These are phyloP conservation scores for Microctonus brassicae DNA, from an alignment of 2,888 invertebrate species.

Conservation along the genomic window DNA sequence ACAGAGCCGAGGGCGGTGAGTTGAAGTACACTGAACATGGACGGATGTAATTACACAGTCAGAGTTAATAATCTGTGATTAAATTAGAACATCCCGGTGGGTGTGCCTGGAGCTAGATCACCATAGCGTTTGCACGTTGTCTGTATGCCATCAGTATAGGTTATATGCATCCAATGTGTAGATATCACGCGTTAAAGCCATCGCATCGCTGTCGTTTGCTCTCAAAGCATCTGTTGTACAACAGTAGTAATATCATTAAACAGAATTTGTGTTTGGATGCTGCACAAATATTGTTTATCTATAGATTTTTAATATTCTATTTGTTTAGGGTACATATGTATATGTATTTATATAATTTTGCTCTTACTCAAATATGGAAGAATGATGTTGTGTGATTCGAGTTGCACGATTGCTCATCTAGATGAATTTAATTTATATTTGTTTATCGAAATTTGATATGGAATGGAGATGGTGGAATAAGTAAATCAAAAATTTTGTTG, in stretches of 20 bases:
- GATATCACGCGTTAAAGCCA: background rate
- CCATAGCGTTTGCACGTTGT: slow-evolving; percentile 19
- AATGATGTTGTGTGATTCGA: too few species aligned
- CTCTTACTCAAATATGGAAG: too few species aligned
- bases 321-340: too few species aligned
- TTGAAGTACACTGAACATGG: slow-evolving; percentile 40
- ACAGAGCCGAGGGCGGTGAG: slow-evolving; percentile 40
- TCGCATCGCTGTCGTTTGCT: slow-evolving; percentile 15
- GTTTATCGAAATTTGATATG: too few species aligned
- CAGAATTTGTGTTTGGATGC: background rate
- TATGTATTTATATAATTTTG: too few species aligned
- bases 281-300: background rate
- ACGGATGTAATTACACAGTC: slow-evolving; percentile 51
- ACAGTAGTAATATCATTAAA: background rate
- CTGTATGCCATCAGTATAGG: background rate
- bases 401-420: too few species aligned
- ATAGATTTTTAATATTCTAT: too few species aligned
- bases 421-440: too few species aligned
- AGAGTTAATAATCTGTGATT: slow-evolving; percentile 53
- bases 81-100: slow-evolving; percentile 49
- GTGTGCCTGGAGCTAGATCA: slow-evolving; percentile 41
- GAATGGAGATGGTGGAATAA: too few species aligned
- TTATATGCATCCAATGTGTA: slow-evolving; percentile 16
- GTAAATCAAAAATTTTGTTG: too few species aligned
- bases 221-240: background rate